Evolutionary conservation across 2,113 vertebrate species (phyloP).

Genomic region (Sula dactylatra): DNA sequence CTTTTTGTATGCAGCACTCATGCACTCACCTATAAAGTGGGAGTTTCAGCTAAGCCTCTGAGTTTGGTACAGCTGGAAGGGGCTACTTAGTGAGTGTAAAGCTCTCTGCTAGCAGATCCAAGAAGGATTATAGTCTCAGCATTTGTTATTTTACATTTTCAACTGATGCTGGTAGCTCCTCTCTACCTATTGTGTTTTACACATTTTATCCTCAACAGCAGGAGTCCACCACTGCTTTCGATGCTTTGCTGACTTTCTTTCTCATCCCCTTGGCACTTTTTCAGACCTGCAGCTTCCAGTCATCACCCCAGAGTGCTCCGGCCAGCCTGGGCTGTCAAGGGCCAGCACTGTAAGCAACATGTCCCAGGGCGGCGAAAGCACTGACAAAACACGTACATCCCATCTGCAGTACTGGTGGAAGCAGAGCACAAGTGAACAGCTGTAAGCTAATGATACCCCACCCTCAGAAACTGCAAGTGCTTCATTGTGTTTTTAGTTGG

Average conservation of each 20-base stretch:
- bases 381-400: background rate
- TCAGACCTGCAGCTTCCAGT: slow-evolving; percentile 76
- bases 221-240: background rate
- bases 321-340: background rate
- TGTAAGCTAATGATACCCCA: slow-evolving; percentile 50
- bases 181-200: background rate
- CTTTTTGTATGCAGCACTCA: background rate
- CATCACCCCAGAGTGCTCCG: slow-evolving; percentile 73
- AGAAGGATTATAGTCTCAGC: background rate
- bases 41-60: background rate
- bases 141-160: background rate
- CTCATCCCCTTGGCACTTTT: slow-evolving; percentile 35
- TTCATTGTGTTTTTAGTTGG: background rate
- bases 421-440: background rate
- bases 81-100: background rate
- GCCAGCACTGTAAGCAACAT: background rate
- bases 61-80: background rate
- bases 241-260: background rate
- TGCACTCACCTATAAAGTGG: background rate
- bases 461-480: background rate
- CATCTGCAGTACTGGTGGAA: background rate
- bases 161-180: background rate
- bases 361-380: background rate
- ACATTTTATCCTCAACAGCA: background rate
- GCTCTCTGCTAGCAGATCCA: background rate